phyloP scores from a whole-genome alignment of 2,113 vertebrate genomes.

The Cheirogaleus medius region DNA sequence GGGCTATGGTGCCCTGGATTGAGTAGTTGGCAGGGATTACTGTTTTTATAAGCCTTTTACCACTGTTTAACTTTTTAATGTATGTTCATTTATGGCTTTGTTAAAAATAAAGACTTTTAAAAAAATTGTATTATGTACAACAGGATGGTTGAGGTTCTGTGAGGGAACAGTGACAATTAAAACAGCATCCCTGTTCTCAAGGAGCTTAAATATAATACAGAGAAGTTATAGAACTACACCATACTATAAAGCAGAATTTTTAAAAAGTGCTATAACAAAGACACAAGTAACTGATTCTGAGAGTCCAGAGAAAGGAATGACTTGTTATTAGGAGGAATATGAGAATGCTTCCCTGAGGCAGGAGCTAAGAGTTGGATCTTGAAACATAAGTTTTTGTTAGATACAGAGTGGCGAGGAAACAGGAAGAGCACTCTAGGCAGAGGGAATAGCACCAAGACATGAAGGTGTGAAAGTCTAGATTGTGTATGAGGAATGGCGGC shows the following conservation, averaged over 20 bases:
- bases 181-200: not conserved
- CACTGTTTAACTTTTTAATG: conserved; percentile 39
- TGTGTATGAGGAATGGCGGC: not conserved
- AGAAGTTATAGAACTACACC: not conserved
- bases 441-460: not conserved
- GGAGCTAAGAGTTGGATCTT: not conserved
- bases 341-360: not conserved
- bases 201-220: not conserved
- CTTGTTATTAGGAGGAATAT: not conserved
- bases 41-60: not conserved
- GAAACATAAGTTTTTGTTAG: not conserved
- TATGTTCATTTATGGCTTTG: not conserved
- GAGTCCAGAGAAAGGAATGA: not conserved
- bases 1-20: too few species aligned
- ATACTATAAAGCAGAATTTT: not conserved
- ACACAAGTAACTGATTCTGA: not conserved
- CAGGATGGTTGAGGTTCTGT: not conserved
- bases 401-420: not conserved
- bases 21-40: not conserved
- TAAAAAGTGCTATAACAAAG: not conserved
- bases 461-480: not conserved
- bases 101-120: conserved; percentile 9
- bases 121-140: not conserved
- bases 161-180: not conserved
- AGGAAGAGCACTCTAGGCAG: not conserved